Base-by-base conservation (phyloP, 2,797 vertebrate genomes). In the Sebastes minor region DNA sequence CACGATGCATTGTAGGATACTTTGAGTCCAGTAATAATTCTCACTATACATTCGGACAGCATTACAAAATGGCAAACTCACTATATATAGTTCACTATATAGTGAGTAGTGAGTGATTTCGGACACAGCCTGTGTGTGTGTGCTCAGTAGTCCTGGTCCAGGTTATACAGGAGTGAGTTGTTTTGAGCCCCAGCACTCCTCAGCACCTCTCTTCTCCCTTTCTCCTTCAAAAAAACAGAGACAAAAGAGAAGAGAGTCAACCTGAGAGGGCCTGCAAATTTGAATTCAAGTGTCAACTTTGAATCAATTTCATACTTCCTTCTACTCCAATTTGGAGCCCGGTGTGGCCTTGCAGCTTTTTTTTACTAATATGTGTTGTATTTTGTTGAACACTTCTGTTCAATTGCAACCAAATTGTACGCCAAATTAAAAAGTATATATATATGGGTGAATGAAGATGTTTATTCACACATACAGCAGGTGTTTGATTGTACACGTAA, bases 191-290 rank as follows among this genome's bases (percentile, higher is more conserved):
- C 91, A 87, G 94, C 88, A 88, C 86, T 89, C 95, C 94, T 88
- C 94, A 95, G 92, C 90, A 94, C 93, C 91, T 97, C 96, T 96
- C 96, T 96, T 95, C 96, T 96, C 93, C 95, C 96, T 95, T 97
- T 97, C 95, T 97, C 97, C 97, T 95, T 96, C 88, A 95, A 93
- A 95, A 94, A 94, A 95, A 96, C 91, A 96, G 95, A 96, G 94
- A 96, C 92, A 96, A 90, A 96, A 96, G 95, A 96, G 96, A 96
- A 96, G 95, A 96, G 96, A 95, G 94, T 96, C 93, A 96, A 89
- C 90, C 92, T 92, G 88, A 91, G 91, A 91, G 94, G 88, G 91
- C 76, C 84, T 86, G 83, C 27, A 71, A 42, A 62, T 76, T 86
- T 85, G 5, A 71, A 55, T 46, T 82, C 6, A 62, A 79, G 79